These are phyloP conservation scores for Drosophila azteca DNA, from an alignment of 1,140 invertebrate genomes.

Conservation along the genomic window DNA sequence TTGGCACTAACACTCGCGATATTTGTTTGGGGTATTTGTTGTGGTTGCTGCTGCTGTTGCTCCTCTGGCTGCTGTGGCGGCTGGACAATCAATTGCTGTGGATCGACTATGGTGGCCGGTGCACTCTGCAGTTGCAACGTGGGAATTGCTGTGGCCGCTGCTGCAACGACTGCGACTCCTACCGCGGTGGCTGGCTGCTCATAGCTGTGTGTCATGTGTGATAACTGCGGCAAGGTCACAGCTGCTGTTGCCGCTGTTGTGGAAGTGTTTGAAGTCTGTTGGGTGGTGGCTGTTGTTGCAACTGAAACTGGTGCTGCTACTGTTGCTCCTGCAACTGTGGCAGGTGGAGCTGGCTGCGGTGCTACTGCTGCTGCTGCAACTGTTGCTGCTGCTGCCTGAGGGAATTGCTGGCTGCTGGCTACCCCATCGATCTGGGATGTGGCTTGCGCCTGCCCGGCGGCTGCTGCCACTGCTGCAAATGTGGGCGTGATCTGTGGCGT, in stretches of 20 bases:
- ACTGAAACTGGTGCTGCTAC: constrained; percentile 11
- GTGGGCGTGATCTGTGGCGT: constrained; percentile 53
- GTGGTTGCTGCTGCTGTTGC: constrained; percentile 50
- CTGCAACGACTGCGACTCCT: constrained; percentile 25
- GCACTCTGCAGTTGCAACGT: constrained; percentile 66
- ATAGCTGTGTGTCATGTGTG: constrained; percentile 70
- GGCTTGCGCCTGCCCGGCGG: constrained; percentile 48
- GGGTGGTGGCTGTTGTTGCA: constrained; percentile 5
- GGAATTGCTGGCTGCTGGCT: constrained; percentile 38
- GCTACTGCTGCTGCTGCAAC: constrained; percentile 34
- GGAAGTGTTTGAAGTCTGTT: constrained; percentile 62
- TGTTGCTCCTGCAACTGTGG: constrained; percentile 18
- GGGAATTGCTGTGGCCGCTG: constrained; percentile 33
- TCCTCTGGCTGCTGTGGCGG: constrained; percentile 33
- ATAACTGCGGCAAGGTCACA: constrained; percentile 74
- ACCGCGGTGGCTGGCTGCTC: constrained; percentile 45
- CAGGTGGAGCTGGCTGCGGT: constrained; percentile 51
- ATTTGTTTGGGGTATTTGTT: constrained; percentile 63
- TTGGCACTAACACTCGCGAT: constrained; percentile 82
- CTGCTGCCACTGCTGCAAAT: constrained; percentile 64
- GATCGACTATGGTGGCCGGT: constrained; percentile 75
- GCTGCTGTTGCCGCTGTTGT: constrained; percentile 44
- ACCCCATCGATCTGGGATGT: constrained; percentile 71
- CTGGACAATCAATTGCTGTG: constrained; percentile 66
- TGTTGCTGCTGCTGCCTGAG: constrained; percentile 42